These are phyloP conservation scores for Cotesia congregata DNA, from an alignment of 2,888 invertebrate species.

Conservation along the genomic window DNA sequence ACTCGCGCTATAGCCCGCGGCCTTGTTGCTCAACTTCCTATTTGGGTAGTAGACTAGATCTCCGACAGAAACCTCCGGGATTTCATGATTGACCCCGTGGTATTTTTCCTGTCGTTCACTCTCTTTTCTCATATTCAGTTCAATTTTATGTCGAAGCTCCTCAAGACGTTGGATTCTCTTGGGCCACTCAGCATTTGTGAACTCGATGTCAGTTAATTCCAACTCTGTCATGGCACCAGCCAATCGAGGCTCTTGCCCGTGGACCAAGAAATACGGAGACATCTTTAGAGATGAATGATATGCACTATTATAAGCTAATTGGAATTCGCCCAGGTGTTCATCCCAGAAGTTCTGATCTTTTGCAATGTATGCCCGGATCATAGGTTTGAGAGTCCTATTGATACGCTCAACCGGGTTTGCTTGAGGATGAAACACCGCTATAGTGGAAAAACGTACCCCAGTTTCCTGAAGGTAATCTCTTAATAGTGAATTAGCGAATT, in stretches of 20 bases:
- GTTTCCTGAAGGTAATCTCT: conserved; percentile 9
- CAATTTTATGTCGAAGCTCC: conserved; percentile 38
- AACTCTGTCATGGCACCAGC: not conserved
- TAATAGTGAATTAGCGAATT: conserved; percentile 37
- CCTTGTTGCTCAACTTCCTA: not conserved
- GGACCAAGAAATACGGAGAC: conserved; percentile 36
- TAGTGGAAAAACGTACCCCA: not conserved
- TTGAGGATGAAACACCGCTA: conserved; percentile 40
- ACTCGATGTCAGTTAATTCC: not conserved
- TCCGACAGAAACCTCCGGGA: conserved; percentile 10
- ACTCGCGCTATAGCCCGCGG: not conserved
- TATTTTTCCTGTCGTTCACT: conserved; percentile 23
- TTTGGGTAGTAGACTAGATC: not conserved
- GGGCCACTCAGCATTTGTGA: conserved; percentile 1
- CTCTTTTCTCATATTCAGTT: conserved; percentile 16
- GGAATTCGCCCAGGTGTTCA: conserved; percentile 39
- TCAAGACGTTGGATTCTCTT: conserved; percentile 37
- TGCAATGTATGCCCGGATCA: conserved; percentile 36
- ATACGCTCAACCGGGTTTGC: conserved; percentile 43
- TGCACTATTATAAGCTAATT: conserved; percentile 28
- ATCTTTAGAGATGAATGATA: conserved; percentile 31
- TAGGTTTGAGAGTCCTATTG: conserved; percentile 34
- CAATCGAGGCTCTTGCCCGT: conserved; percentile 23
- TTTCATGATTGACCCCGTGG: not conserved
- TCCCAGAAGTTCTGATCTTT: conserved; percentile 42